These are phyloP conservation scores for Pseudochirops cupreus DNA, from an alignment of 2,797 vertebrate genomes.

Conservation along the genomic window DNA sequence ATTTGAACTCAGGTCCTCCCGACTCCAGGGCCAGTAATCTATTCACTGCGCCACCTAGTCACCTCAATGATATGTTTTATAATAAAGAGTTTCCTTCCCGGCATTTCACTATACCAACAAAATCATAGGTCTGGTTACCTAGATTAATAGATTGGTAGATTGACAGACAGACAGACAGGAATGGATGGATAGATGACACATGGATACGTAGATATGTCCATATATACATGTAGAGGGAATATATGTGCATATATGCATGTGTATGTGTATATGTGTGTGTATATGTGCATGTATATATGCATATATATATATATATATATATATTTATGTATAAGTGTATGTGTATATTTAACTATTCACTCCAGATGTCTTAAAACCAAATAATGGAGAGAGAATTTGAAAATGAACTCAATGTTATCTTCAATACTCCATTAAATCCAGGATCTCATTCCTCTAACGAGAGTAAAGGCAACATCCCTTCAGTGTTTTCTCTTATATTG, in stretches of 20 bases:
- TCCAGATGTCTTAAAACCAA: not conserved
- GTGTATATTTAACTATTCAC: not conserved
- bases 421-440: not conserved
- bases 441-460: not conserved
- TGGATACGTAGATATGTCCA: not conserved
- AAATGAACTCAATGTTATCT: not conserved
- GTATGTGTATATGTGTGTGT: too few relatives aligned
- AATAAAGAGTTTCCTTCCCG: too few relatives aligned
- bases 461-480: not conserved
- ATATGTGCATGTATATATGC: too few relatives aligned
- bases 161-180: too few relatives aligned
- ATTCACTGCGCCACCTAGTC: too few relatives aligned
- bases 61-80: too few relatives aligned
- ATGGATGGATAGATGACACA: not conserved
- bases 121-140: too few relatives aligned
- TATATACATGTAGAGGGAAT: not conserved
- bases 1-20: too few relatives aligned
- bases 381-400: not conserved
- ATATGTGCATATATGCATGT: not conserved
- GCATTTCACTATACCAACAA: too few relatives aligned
- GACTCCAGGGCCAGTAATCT: too few relatives aligned
- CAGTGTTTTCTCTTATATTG: not conserved
- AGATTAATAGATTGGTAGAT: too few relatives aligned
- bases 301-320: not conserved
- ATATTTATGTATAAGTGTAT: not conserved